Evolutionary conservation across 2,888 invertebrate species (phyloP).

Genomic region (Colletes collaris): DNA sequence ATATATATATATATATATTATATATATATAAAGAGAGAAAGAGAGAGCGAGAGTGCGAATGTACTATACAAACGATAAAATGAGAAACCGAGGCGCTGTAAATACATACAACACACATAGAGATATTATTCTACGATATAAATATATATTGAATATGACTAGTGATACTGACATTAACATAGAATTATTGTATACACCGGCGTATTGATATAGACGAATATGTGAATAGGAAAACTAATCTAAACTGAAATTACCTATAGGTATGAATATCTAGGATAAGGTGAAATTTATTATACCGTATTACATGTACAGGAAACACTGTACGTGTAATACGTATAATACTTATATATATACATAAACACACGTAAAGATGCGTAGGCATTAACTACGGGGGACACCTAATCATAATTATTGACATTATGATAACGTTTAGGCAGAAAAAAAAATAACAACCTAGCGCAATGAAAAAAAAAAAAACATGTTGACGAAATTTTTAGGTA

Average conservation of each 20-base stretch:
- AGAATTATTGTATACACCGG: conserved; percentile 80
- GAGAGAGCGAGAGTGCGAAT: conserved; percentile 56
- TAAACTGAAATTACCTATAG: conserved; percentile 75
- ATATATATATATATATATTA: conserved; percentile 71
- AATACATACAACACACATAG: conserved; percentile 78
- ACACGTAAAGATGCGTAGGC: conserved; percentile 74
- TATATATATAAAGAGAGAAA: conserved; percentile 50
- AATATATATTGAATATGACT: conserved; percentile 73
- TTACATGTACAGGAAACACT: conserved; percentile 31
- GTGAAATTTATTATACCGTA: conserved; percentile 75
- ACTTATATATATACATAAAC: conserved; percentile 31
- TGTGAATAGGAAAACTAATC: conserved; percentile 80
- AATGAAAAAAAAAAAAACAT: conserved; percentile 65
- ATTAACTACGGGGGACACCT: conserved; percentile 73
- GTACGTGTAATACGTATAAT: conserved; percentile 7
- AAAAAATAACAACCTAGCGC: conserved; percentile 71
- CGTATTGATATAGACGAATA: conserved; percentile 80
- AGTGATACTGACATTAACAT: conserved; percentile 74
- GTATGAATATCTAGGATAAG: conserved; percentile 75
- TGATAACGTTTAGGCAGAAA: conserved; percentile 61
- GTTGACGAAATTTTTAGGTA: conserved; percentile 69
- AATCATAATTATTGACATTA: conserved; percentile 74
- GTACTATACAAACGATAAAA: conserved; percentile 66
- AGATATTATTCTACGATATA: conserved; percentile 77
- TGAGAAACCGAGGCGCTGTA: conserved; percentile 74